Percentiles rank a stretch among this genome's conserved stretches.
Evolutionary conservation across 2,113 vertebrate genomes (phyloP).

Genomic region (Tretioscincus oriximinensis): DNA sequence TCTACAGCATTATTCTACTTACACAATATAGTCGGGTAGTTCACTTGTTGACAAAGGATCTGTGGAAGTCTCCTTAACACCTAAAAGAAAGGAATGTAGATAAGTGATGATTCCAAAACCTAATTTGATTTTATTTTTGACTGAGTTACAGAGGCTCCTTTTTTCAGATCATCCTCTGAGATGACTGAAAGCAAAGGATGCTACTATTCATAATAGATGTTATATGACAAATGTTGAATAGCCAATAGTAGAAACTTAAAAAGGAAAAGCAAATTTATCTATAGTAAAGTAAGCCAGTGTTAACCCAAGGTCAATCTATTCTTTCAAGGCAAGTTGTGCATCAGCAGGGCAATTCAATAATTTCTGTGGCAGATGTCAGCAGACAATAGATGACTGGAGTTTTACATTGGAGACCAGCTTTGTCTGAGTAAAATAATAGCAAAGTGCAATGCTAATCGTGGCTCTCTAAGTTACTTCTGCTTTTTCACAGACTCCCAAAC

Average conservation of each 20-base stretch:
- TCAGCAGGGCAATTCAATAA: slow-evolving; percentile 63
- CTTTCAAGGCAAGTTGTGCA: slow-evolving; percentile 55
- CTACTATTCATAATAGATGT: slow-evolving; percentile 46
- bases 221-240: slow-evolving; percentile 31
- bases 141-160: slow-evolving; percentile 40
- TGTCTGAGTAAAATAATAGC: slow-evolving; percentile 34
- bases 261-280: slow-evolving; percentile 39
- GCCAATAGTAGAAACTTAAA: slow-evolving; percentile 25
- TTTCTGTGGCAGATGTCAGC: slow-evolving; percentile 56
- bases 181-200: slow-evolving; percentile 42
- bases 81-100: slow-evolving; percentile 62
- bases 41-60: slow-evolving; percentile 76
- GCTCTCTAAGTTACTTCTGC: slow-evolving; percentile 3
- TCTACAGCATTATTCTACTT: slow-evolving; percentile 64
- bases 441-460: slow-evolving; percentile 27
- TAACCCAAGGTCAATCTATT: slow-evolving; percentile 55
- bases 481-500: no score
- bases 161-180: slow-evolving; percentile 37
- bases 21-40: slow-evolving; percentile 83
- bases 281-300: slow-evolving; percentile 52
- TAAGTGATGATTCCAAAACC: slow-evolving; percentile 35
- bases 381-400: slow-evolving; percentile 50
- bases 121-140: slow-evolving; percentile 12
- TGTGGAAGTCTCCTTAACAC: slow-evolving; percentile 72
- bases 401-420: slow-evolving; percentile 48